Conservation (phyloP, 2,113 vertebrate genomes). For the Poeciliopsis retropinna region DNA sequence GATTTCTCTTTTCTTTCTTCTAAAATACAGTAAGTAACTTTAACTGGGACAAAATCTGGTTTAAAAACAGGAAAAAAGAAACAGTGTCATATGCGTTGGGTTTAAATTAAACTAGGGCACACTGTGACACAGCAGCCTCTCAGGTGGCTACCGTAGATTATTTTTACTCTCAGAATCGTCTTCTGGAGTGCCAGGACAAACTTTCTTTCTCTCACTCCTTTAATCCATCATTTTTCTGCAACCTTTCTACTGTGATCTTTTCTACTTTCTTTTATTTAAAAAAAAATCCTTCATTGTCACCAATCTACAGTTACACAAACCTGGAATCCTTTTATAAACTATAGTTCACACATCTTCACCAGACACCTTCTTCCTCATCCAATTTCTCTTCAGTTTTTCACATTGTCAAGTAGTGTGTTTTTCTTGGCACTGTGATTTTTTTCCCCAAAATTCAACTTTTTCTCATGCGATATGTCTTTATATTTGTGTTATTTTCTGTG, state of each 20-base stretch:
- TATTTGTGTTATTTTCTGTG: constrained; percentile 34
- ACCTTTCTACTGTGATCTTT: neutral
- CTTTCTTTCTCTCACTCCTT: constrained; percentile 66
- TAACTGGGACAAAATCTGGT: constrained; percentile 71
- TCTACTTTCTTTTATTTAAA: constrained; percentile 9
- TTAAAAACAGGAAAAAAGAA: constrained; percentile 18
- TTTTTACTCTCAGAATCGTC: constrained; percentile 79
- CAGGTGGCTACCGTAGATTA: constrained; percentile 80
- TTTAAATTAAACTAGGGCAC: constrained; percentile 80
- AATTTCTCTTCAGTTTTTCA: constrained; percentile 23
- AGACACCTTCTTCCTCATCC: constrained; percentile 11
- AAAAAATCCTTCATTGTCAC: constrained; percentile 2
- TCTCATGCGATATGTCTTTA: constrained; percentile 17
- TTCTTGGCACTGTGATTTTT: constrained; percentile 28
- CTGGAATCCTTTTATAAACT: constrained; percentile 3
- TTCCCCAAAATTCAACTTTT: constrained; percentile 21
- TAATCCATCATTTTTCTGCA: constrained; percentile 53
- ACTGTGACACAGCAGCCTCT: constrained; percentile 81
- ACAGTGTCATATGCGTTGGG: constrained; percentile 62
- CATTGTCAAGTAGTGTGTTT: constrained; percentile 35
- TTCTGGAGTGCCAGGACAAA: constrained; percentile 77
- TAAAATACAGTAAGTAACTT: constrained; percentile 52
- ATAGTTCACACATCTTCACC: neutral
- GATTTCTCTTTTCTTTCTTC: constrained; percentile 29
- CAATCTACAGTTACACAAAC: constrained; percentile 4